Percentiles rank a stretch among this genome's conserved stretches.
Conservation (phyloP, 2,797 vertebrate genomes). For the Pseudomugil tenellus region DNA sequence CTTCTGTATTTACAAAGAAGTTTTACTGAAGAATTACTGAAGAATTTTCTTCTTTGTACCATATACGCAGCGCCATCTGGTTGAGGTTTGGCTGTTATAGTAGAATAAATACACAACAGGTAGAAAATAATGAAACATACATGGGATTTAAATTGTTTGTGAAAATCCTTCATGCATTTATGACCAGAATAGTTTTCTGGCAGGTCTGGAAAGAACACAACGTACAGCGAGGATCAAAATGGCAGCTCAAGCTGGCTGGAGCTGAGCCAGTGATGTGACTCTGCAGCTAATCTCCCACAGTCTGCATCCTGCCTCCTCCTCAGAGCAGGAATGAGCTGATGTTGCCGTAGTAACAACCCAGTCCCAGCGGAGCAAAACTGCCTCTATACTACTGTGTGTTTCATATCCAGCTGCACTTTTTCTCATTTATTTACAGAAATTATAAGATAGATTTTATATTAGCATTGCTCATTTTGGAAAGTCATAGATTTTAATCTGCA, state of each 20-base stretch:
- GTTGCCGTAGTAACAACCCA: conserved; percentile 36
- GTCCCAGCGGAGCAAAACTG: conserved; percentile 2
- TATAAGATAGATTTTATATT: neutral
- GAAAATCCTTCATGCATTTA: too few relatives aligned
- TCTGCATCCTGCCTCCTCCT: conserved; percentile 46
- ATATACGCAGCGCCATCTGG: too few relatives aligned
- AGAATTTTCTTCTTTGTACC: too few relatives aligned
- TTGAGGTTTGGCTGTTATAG: too few relatives aligned
- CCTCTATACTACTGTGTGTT: neutral
- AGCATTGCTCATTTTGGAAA: conserved; percentile 1
- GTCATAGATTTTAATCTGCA: neutral
- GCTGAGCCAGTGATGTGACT: neutral
- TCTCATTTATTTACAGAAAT: neutral
- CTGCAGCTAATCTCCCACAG: conserved; percentile 38
- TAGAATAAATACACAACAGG: too few relatives aligned
- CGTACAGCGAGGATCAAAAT: neutral
- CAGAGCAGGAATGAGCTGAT: conserved; percentile 27
- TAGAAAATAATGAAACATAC: too few relatives aligned
- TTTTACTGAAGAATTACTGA: too few relatives aligned
- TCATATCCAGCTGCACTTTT: conserved; percentile 13
- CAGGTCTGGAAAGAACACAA: neutral
- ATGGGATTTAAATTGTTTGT: too few relatives aligned
- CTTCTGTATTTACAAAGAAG: too few relatives aligned
- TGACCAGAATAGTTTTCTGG: too few relatives aligned
- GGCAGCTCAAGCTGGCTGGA: neutral